A percentile compares a stretch with the other conserved stretches of the same genome.
These are phyloP conservation scores for Dromaius novaehollandiae DNA, from an alignment of 2,113 vertebrate species.

Conservation along the genomic window DNA sequence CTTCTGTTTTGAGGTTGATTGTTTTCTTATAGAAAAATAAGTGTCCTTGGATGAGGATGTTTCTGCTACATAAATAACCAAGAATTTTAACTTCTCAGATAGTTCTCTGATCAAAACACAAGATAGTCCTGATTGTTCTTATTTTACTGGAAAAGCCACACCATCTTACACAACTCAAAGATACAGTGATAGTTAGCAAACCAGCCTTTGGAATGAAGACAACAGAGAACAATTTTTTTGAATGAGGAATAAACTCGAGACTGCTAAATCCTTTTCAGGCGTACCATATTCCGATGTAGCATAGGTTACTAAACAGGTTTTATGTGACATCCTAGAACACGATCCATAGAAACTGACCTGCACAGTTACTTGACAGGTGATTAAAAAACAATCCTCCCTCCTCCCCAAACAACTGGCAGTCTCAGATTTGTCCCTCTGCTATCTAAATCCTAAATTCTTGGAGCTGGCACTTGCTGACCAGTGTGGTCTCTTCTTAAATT, in stretches of 20 bases:
- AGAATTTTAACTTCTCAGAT: not conserved
- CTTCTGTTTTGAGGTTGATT: slow-evolving; percentile 13
- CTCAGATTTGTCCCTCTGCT: not conserved
- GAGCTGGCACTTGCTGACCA: not conserved
- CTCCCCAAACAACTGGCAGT: fast-evolving
- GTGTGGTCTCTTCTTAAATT: not conserved
- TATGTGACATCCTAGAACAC: not conserved
- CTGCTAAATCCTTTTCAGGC: not conserved
- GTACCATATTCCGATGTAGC: not conserved
- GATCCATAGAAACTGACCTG: not conserved
- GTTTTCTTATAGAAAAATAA: not conserved
- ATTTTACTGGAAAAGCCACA: slow-evolving; percentile 11
- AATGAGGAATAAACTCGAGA: not conserved
- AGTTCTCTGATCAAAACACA: slow-evolving; percentile 4
- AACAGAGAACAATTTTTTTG: not conserved
- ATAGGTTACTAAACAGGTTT: not conserved
- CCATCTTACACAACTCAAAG: not conserved
- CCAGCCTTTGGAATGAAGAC: not conserved
- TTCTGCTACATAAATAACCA: not conserved
- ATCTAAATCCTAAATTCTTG: not conserved
- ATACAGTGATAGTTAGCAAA: not conserved
- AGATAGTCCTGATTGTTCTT: not conserved
- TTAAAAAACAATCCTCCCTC: not conserved
- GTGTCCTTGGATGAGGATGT: slow-evolving; percentile 9
- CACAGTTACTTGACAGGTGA: not conserved